Evolutionary conservation across 30 jellyfish, hydroid and myxozoan species (phyloP).

Genomic region (Chrysaora quinquecirrha): DNA sequence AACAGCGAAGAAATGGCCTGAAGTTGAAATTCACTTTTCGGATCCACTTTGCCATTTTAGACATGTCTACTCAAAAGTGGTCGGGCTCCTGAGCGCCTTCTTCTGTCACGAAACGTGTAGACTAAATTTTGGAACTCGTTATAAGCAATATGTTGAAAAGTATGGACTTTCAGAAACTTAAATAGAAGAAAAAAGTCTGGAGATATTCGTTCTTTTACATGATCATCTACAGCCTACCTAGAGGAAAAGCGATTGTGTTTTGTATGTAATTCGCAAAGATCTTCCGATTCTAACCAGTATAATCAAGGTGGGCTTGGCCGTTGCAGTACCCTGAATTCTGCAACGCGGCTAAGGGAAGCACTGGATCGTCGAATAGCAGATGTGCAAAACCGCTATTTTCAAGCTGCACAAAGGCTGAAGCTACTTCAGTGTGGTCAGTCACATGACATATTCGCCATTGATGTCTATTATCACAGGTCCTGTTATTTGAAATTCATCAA

Average conservation of each 20-base stretch:
- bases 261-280: background rate
- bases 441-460: background rate
- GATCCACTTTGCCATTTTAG: background rate
- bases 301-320: background rate
- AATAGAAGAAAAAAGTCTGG: background rate
- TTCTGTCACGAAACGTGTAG: background rate
- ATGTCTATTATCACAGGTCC: background rate
- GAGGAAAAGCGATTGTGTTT: background rate
- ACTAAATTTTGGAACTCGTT: background rate
- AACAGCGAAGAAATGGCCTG: background rate
- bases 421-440: background rate
- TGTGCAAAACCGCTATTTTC: background rate
- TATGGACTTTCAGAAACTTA: background rate
- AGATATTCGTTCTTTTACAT: too few species aligned
- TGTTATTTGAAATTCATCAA: too few species aligned
- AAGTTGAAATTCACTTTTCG: too few species aligned
- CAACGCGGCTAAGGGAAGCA: background rate
- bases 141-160: background rate
- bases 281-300: conserved; percentile 4
- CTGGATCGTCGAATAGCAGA: background rate
- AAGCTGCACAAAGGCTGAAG: background rate
- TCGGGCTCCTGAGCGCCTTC: background rate
- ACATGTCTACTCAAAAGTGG: background rate
- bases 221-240: background rate
- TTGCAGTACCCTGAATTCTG: background rate